Evolutionary conservation across 2,888 invertebrate species (phyloP), one percentile per base, ranked within the genome.

Genomic region (Timema cristinae): DNA sequence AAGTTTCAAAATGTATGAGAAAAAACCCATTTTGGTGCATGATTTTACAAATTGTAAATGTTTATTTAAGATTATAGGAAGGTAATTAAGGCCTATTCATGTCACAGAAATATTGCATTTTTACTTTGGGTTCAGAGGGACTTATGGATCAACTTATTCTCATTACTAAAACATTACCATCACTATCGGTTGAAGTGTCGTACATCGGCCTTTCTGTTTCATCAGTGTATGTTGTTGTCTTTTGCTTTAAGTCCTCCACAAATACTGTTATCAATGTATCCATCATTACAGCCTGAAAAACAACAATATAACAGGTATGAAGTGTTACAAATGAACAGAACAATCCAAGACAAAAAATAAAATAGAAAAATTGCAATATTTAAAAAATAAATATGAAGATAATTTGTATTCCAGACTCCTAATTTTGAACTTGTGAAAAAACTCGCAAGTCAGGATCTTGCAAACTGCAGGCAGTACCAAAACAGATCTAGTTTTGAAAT

Each of bases 211-310:
- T 79, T 73, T 85, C 85, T 10, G 81, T 79, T 76, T 85, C 85
- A 75, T 85, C 85, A 56, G 77, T 77, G 67, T 76, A 75, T 16
- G 78, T 78, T 7, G 77, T 71, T 54, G 78, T 73, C 75, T 80
- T 81, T 80, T 82, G 88, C 77, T 91, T 88, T 78, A 90, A 85
- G 80, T 92, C 92, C 69, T 92, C 91, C 1, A 93, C 92, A 81
- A 94, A 94, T 74, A 90, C 89, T 72, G 91, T 89, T 76, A 95
- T 93, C 73, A 95, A 83, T 5, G 91, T 91, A 82, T 95, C 94
- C 91, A 95, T 93, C 89, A 95, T 90, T 75, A 90, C 87, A 52
- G 94, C 93, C 86, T 86, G 75, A 7, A 76, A 78, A 61, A n/a
- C 9, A 63, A 13, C n/a, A 54, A 54, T n/a, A 54, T 13, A 54